phyloP scores from a whole-genome alignment of 2,113 vertebrate genomes.

The Phrynosoma blainvillii region DNA sequence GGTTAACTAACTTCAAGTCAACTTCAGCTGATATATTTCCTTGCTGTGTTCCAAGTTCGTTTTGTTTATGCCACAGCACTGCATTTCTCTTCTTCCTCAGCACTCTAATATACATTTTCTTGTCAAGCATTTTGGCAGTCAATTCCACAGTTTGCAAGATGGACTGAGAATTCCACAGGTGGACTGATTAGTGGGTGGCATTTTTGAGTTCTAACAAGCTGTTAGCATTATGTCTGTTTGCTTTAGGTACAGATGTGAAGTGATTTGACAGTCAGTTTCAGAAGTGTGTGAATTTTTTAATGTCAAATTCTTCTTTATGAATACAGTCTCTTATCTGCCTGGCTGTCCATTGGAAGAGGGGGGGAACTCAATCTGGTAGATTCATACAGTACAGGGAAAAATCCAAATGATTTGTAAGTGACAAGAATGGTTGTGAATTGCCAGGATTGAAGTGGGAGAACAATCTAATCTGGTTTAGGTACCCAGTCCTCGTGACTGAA shows the following conservation, averaged over 20 bases:
- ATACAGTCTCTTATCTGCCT: conserved; percentile 72
- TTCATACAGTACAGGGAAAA: conserved; percentile 66
- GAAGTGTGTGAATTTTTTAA: conserved; percentile 80
- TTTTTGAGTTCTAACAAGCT: conserved; percentile 87
- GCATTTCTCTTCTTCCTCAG: conserved; percentile 81
- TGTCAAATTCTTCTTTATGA: conserved; percentile 79
- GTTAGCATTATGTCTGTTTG: conserved; percentile 88
- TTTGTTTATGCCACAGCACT: conserved; percentile 75
- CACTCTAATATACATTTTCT: conserved; percentile 86
- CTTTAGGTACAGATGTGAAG: conserved; percentile 88
- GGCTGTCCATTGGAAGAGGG: conserved; percentile 70
- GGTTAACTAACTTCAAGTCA: conserved; percentile 30
- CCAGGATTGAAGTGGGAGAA: background rate
- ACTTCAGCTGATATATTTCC: conserved; percentile 64
- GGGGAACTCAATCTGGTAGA: conserved; percentile 65
- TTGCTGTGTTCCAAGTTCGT: conserved; percentile 59
- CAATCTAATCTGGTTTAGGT: conserved; percentile 49
- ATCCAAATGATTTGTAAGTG: conserved; percentile 70
- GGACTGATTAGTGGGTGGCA: conserved; percentile 88
- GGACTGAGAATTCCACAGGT: conserved; percentile 86
- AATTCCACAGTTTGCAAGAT: conserved; percentile 81
- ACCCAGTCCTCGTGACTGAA: conserved; percentile 57
- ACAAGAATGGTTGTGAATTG: conserved; percentile 67
- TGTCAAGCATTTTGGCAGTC: conserved; percentile 84
- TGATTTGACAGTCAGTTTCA: conserved; percentile 85